Conservation (phyloP, 2,797 vertebrate genomes). For the Aulostomus chinensis region DNA sequence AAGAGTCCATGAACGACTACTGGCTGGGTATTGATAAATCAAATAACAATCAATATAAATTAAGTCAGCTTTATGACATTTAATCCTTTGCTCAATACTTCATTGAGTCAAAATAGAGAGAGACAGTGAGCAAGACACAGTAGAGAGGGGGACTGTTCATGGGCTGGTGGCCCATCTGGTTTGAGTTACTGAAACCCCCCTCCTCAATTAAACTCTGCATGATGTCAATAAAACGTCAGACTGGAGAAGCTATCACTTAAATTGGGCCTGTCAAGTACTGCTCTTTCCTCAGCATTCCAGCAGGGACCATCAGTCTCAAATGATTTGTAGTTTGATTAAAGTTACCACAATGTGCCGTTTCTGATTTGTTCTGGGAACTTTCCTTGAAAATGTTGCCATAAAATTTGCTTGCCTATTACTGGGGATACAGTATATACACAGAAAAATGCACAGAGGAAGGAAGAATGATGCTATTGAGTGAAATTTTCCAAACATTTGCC, state of each 20-base stretch:
- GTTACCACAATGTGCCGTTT: constrained; percentile 71
- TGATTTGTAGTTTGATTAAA: constrained; percentile 77
- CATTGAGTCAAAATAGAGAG: constrained; percentile 47
- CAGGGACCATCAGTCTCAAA: constrained; percentile 51
- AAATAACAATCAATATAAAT: constrained; percentile 39
- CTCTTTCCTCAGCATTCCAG: constrained; percentile 67
- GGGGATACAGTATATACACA: constrained; percentile 6
- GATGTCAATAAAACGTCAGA: constrained; percentile 81
- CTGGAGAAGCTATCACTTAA: constrained; percentile 75
- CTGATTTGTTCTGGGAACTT: constrained; percentile 60
- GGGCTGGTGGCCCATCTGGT: constrained; percentile 81
- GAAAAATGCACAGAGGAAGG: constrained; percentile 8
- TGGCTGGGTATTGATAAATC: constrained; percentile 44
- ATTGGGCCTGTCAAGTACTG: constrained; percentile 75
- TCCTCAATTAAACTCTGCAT: constrained; percentile 77
- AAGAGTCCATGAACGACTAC: constrained; percentile 46
- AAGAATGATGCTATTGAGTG: constrained; percentile 14
- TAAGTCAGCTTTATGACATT: constrained; percentile 53
- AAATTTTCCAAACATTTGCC: constrained; percentile 29
- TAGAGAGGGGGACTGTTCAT: constrained; percentile 41
- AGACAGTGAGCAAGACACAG: constrained; percentile 4
- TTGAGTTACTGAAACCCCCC: constrained; percentile 68
- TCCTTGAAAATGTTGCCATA: constrained; percentile 41
- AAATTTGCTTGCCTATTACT: constrained; percentile 42
- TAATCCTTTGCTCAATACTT: constrained; percentile 54